Base-by-base conservation (phyloP, 1,140 invertebrate species). In the Penaeus chinensis region DNA sequence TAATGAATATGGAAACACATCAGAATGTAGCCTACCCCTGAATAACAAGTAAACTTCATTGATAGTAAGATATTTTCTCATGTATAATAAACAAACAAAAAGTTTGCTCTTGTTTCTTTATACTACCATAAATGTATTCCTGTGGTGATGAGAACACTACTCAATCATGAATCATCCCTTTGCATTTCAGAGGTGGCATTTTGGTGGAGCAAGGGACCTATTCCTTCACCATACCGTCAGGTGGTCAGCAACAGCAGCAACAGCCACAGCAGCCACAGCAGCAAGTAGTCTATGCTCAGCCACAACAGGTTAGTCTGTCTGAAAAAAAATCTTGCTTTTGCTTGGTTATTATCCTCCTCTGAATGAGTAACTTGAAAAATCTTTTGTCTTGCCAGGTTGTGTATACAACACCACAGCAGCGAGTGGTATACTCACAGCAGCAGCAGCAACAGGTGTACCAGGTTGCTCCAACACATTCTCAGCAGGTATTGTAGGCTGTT, bases 191-290 rank as follows among this genome's bases (percentile, higher is more conserved):
- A 62, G 22, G 71, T 54, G 86, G 86, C 27, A 87, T 87, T 24
- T 78, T 87, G 69, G 86, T 87, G 71, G 86, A 87, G 71, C 79
- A 87, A n/a, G 86, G 86, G 54, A 22, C 80, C 24, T 83, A 78
- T 81, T 87, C 85, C 24, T 77, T 87, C 54, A 87, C 86, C 18
- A 87, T 87, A 42, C 86, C 86, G 16, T 61, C 83, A 22, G 83
- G 69, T 20, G 82, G 82, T 24, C 81, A 71, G 42, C 54, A 32
- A 5, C 84, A 85, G 76, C 54, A 54, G 54, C 54, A 54, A 13
- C 54, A 54, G 54, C 54, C 10, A 2, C 84, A 80, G 24, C 77
- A 71, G 42, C 54, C 62, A 5, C 84, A 85, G 62, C 84, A 82
- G 27, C 86, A 87, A 32, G 86, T 87, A 24, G 77, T 82, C 20